A percentile compares a stretch with the other conserved stretches of the same genome.
These are phyloP conservation scores for Lagopus muta DNA, from an alignment of 2,113 vertebrate genomes.

Conservation along the genomic window DNA sequence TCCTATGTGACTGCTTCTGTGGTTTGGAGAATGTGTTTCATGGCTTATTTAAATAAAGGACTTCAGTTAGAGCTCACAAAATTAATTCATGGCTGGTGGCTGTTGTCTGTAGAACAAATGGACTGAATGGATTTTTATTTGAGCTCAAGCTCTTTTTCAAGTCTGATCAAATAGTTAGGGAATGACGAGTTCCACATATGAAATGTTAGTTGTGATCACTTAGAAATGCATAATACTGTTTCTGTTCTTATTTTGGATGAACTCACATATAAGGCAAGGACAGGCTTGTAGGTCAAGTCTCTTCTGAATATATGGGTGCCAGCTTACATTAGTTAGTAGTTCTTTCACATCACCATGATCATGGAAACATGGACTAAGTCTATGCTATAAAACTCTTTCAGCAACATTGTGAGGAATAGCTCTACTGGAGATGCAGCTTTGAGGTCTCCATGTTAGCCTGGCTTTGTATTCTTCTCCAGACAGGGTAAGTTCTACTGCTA, in stretches of 20 bases:
- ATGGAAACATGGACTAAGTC: neutral
- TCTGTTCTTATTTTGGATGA: slow-evolving; percentile 44
- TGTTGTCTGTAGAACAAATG: slow-evolving; percentile 4
- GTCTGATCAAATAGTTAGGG: slow-evolving; percentile 54
- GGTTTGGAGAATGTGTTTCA: neutral
- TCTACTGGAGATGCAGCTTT: neutral
- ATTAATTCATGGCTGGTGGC: neutral
- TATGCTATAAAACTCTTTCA: neutral
- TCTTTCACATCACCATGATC: neutral
- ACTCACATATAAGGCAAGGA: neutral
- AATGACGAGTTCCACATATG: slow-evolving; percentile 8
- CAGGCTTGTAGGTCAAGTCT: neutral
- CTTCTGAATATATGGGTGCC: neutral
- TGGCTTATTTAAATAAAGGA: neutral
- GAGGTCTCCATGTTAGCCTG: neutral
- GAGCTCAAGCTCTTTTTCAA: neutral
- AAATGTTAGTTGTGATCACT: slow-evolving; percentile 22
- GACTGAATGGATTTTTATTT: slow-evolving; percentile 42
- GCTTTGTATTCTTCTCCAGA: neutral
- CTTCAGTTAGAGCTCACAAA: neutral
- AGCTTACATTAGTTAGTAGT: neutral
- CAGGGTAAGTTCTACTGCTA: neutral
- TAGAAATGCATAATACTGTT: slow-evolving; percentile 29
- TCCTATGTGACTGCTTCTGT: neutral
- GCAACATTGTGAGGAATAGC: neutral